Conservation (phyloP, 2,113 vertebrate genomes). For the Rhinoptilus africanus region DNA sequence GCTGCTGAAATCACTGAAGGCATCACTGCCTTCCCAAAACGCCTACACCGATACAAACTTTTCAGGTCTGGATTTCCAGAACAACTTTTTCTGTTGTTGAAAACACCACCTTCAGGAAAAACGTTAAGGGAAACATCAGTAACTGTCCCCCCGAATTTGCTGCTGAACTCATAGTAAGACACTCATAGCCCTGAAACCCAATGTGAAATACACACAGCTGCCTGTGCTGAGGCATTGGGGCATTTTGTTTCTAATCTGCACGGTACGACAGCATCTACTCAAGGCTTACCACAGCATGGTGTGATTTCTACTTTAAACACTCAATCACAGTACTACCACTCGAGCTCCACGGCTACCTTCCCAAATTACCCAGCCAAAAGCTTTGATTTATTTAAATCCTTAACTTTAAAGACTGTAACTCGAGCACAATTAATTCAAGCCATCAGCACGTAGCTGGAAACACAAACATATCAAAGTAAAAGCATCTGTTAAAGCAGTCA, state of each 20-base stretch:
- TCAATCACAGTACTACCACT: background rate
- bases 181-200: background rate
- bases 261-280: background rate
- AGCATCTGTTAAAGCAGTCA: background rate
- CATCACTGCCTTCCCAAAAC: background rate
- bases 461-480: background rate
- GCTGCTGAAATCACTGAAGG: background rate
- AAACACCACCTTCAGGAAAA: background rate
- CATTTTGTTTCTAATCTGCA: background rate
- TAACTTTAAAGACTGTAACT: background rate
- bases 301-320: background rate
- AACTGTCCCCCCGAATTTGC: background rate
- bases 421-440: background rate
- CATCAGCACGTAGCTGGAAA: background rate
- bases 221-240: background rate
- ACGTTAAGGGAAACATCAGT: background rate
- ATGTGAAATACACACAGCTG: background rate
- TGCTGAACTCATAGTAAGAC: background rate
- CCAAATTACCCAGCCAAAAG: background rate
- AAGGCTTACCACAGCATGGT: background rate
- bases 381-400: conserved; percentile 23
- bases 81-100: background rate
- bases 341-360: background rate
- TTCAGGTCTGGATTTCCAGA: background rate
- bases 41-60: background rate